Evolutionary conservation across 1,140 invertebrate species (phyloP).

Genomic region (Phymorhynchus buccinoides): DNA sequence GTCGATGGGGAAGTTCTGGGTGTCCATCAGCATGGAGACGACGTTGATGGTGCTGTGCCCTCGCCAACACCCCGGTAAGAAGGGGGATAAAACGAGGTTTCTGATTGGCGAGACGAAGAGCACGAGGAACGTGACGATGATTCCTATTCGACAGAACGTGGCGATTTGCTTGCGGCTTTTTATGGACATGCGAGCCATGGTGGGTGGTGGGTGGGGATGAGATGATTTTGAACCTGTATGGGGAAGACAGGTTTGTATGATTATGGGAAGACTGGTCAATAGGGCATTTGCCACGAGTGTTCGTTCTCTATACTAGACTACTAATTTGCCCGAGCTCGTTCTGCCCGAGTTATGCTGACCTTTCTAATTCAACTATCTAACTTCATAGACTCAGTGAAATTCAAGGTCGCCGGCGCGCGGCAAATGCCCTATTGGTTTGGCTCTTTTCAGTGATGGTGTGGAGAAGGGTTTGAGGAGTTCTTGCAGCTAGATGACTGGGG

Average conservation of each 20-base stretch:
- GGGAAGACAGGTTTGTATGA: not conserved
- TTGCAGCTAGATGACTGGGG: too few species aligned
- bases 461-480: too few species aligned
- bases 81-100: slow-evolving; percentile 30
- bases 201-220: not conserved
- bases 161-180: not conserved
- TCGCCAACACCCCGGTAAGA: slow-evolving; percentile 35
- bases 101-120: slow-evolving; percentile 31
- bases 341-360: too few species aligned
- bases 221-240: too few species aligned
- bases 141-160: not conserved
- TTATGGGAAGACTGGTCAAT: not conserved
- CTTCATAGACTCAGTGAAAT: too few species aligned
- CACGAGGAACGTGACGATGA: not conserved
- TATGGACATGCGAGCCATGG: not conserved
- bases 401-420: too few species aligned
- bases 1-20: slow-evolving; percentile 27
- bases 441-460: too few species aligned
- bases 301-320: too few species aligned
- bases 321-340: too few species aligned
- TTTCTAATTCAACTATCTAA: too few species aligned
- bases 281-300: too few species aligned
- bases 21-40: slow-evolving; percentile 26
- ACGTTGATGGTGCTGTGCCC: slow-evolving; percentile 22
- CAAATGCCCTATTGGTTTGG: too few species aligned